Percentiles rank a stretch among this genome's conserved stretches.
Conservation (phyloP, 2,113 vertebrate species). For the Xiphias gladius region DNA sequence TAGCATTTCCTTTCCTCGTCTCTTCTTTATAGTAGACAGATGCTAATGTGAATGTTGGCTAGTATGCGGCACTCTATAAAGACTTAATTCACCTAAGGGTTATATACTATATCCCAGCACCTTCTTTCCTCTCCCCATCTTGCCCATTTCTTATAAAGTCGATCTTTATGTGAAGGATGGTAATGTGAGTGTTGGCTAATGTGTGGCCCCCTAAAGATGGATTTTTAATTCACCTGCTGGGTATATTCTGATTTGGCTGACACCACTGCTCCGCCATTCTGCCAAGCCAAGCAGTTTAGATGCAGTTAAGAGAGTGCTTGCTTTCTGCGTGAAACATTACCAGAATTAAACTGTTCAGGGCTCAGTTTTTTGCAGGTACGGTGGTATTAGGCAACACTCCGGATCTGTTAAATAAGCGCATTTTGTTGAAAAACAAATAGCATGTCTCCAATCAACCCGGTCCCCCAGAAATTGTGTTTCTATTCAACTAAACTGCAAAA, state of each 20-base stretch:
- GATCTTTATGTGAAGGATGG: constrained; percentile 71
- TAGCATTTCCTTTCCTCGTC: neutral
- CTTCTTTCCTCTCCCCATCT: constrained; percentile 6
- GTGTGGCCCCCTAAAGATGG: constrained; percentile 76
- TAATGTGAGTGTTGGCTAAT: constrained; percentile 81
- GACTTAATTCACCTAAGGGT: constrained; percentile 67
- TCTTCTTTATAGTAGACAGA: constrained; percentile 47
- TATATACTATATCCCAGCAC: constrained; percentile 40
- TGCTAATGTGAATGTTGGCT: constrained; percentile 72
- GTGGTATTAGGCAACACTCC: neutral
- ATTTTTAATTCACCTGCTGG: constrained; percentile 77
- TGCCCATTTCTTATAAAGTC: constrained; percentile 37
- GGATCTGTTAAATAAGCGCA: neutral
- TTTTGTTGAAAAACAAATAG: constrained; percentile 18
- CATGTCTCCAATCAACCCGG: neutral
- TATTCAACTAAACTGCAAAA: neutral
- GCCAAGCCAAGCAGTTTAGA: constrained; percentile 58
- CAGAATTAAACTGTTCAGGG: neutral
- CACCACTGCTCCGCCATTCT: constrained; percentile 51
- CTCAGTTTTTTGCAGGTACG: neutral
- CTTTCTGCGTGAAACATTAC: constrained; percentile 7
- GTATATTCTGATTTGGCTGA: constrained; percentile 63
- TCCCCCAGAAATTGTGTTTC: neutral
- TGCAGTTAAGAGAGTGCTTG: constrained; percentile 40
- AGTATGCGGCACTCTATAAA: constrained; percentile 61